A percentile compares a stretch with the other conserved stretches of the same genome.
Evolutionary conservation across 1,140 invertebrate species (phyloP).

Genomic region (Trichonephila clavata): DNA sequence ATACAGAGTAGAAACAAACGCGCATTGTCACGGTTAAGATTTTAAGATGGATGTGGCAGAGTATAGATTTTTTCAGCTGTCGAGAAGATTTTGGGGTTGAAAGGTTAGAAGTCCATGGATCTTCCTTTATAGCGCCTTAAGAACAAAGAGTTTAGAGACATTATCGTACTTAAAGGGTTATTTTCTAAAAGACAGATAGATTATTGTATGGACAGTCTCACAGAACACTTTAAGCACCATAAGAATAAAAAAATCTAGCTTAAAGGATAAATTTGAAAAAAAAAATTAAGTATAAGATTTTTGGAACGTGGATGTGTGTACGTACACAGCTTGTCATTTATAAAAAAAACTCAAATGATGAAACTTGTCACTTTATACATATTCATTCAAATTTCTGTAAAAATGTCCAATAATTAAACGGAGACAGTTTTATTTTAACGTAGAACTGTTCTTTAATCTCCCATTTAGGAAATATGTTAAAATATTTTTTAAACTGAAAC

Average conservation of each 20-base stretch:
- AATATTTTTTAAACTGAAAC: too few species aligned
- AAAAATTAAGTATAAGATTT: not conserved
- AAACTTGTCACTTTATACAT: too few species aligned
- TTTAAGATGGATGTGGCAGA: conserved; percentile 54
- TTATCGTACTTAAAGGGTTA: conserved; percentile 50
- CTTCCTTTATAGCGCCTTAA: conserved; percentile 42
- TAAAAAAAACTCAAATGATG: too few species aligned
- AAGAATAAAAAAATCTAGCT: not conserved
- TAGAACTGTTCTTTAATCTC: too few species aligned
- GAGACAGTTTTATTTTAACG: too few species aligned
- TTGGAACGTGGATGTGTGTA: too few species aligned
- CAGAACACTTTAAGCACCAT: not conserved
- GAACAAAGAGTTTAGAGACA: conserved; percentile 25
- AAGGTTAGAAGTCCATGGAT: conserved; percentile 45
- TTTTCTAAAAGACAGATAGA: conserved; percentile 19
- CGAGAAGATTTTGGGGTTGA: conserved; percentile 27
- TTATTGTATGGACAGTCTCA: not conserved
- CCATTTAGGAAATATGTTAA: too few species aligned
- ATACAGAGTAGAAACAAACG: conserved; percentile 68
- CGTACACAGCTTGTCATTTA: too few species aligned
- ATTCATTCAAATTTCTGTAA: too few species aligned
- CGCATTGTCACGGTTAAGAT: conserved; percentile 42
- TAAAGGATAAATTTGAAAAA: not conserved
- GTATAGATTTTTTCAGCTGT: conserved; percentile 54
- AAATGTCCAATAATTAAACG: too few species aligned